phyloP scores from a whole-genome alignment of 30 jellyfish, hydroid and myxozoan species.

The Aurelia coerulea region DNA sequence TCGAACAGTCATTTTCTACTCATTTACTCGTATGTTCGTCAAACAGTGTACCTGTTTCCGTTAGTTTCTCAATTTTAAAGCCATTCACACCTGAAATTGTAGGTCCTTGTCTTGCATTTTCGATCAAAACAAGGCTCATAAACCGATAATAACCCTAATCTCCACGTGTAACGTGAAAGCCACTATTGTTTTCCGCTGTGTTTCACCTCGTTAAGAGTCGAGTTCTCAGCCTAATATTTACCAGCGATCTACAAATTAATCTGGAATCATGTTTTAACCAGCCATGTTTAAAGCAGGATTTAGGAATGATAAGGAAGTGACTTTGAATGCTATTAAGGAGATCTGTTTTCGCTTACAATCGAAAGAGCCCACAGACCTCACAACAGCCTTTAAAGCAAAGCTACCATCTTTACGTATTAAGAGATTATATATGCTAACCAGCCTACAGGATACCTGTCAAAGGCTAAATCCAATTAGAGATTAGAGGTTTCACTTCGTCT shows the following conservation, averaged over 20 bases:
- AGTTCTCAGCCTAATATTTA: constrained; percentile 70
- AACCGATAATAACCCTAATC: constrained; percentile 77
- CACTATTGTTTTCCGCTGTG: constrained; percentile 71
- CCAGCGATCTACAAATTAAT: constrained; percentile 81
- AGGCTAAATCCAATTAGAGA: constrained; percentile 78
- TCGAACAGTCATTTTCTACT: constrained; percentile 16
- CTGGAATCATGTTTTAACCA: constrained; percentile 87
- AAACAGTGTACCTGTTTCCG: constrained; percentile 14
- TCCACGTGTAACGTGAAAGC: constrained; percentile 84
- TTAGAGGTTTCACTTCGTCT: constrained; percentile 82
- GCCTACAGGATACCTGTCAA: constrained; percentile 89
- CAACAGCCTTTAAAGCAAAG: constrained; percentile 82
- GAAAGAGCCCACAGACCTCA: constrained; percentile 88
- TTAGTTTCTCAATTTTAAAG: constrained; percentile 15
- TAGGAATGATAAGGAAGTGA: constrained; percentile 84
- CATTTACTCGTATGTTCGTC: constrained; percentile 27
- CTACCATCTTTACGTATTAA: constrained; percentile 85
- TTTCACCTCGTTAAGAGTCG: constrained; percentile 84
- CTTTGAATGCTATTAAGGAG: constrained; percentile 79
- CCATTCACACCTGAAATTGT: constrained; percentile 57
- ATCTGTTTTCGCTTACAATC: constrained; percentile 83
- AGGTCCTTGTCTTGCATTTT: constrained; percentile 49
- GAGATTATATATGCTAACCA: constrained; percentile 79
- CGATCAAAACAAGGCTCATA: constrained; percentile 63
- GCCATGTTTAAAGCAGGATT: constrained; percentile 84